Conservation (phyloP, 2,113 vertebrate genomes). For the Phaetusa simplex region DNA sequence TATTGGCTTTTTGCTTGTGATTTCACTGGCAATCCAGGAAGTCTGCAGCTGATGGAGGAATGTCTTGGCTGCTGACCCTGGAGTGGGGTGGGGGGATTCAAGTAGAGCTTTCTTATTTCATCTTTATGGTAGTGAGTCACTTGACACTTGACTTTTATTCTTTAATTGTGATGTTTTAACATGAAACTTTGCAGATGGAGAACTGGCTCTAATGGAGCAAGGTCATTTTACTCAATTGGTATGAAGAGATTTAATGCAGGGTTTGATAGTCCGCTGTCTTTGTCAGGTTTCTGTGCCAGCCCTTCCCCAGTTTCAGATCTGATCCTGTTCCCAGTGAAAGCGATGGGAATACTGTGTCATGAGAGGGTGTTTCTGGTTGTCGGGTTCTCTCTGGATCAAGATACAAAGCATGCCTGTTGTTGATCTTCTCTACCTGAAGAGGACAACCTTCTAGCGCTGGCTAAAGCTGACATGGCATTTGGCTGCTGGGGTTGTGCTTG, state of each 20-base stretch:
- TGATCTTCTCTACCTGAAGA: background rate
- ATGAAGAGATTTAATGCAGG: background rate
- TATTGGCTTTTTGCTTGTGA: background rate
- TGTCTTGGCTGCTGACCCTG: slow-evolving; percentile 27
- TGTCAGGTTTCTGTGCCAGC: background rate
- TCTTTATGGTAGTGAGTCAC: slow-evolving; percentile 31
- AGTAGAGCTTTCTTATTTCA: background rate
- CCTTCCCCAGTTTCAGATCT: background rate
- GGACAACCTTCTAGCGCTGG: background rate
- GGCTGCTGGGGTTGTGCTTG: background rate
- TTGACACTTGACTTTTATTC: background rate
- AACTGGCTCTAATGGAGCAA: background rate
- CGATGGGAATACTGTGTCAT: background rate
- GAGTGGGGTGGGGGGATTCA: background rate
- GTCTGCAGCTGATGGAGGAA: background rate
- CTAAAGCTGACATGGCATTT: background rate
- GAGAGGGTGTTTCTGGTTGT: background rate
- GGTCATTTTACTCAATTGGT: background rate
- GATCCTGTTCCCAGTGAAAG: background rate
- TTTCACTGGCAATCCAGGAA: background rate
- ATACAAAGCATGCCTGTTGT: background rate
- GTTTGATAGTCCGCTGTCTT: background rate
- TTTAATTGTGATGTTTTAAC: background rate
- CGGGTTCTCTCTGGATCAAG: background rate
- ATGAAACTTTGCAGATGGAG: background rate